phyloP scores from a whole-genome alignment of 2,797 vertebrate species.

The Oryzias sinensis region DNA sequence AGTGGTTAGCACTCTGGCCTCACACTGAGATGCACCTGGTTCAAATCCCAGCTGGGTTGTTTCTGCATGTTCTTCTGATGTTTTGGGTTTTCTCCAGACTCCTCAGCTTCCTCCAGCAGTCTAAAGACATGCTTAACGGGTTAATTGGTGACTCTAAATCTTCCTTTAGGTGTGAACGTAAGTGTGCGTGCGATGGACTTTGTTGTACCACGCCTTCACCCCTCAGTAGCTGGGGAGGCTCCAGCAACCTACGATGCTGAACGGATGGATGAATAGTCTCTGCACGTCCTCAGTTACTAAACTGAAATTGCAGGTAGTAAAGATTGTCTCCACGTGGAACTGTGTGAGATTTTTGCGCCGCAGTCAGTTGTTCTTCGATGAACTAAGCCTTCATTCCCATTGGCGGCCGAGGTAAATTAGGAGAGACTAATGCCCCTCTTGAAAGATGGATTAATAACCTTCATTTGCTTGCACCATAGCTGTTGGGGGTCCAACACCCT shows the following conservation, averaged over 20 bases:
- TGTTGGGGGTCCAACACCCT: constrained; percentile 55
- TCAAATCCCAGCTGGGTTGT: too few species aligned
- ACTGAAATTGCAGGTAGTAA: background rate
- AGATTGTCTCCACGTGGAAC: constrained; percentile 1
- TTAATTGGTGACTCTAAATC: too few species aligned
- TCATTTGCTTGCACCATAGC: constrained; percentile 53
- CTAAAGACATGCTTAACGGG: too few species aligned
- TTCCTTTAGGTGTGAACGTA: too few species aligned
- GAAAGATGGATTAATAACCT: constrained; percentile 63
- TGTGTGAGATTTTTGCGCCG: background rate
- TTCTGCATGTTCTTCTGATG: too few species aligned
- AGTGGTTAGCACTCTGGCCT: background rate
- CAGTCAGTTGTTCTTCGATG: constrained; percentile 8
- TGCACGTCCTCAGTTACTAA: background rate
- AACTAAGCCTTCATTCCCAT: constrained; percentile 23
- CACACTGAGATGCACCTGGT: too few species aligned
- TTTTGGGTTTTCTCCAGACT: too few species aligned
- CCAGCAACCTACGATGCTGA: too few species aligned
- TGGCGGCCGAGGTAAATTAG: constrained; percentile 46
- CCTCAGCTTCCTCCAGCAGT: too few species aligned
- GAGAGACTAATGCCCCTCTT: constrained; percentile 38
- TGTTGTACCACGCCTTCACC: too few species aligned
- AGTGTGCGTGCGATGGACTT: too few species aligned
- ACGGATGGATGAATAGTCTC: background rate
- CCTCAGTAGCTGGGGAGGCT: too few species aligned